Base-by-base conservation (phyloP, 2,797 vertebrate genomes). In the Neopelma chrysocephalum region DNA sequence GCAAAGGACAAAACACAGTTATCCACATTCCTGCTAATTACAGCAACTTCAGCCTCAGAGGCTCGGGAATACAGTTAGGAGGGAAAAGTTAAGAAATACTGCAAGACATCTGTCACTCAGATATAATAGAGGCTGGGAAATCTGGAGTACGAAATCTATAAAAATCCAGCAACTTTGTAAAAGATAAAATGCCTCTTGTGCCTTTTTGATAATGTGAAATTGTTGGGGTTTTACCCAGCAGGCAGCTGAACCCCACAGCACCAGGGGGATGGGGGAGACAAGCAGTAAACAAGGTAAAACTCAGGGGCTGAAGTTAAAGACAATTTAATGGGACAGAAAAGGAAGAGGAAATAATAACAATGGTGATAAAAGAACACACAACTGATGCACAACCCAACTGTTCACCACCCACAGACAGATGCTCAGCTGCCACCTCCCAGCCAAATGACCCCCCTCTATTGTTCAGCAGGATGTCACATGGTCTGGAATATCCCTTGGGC, bases 131-230 rank as follows among this genome's bases (percentile, higher is more conserved):
- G 9, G n/a, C 7, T 58, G n/a, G 45, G 64, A 23, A 77, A 70
- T 51, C 29, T 15, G 9, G 1, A 34, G 18, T 15, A n/a, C 10
- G 36, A 14, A 34, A 83, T 11, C 11, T 27, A 23, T 13, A 66
- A 45, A 54, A 76, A 80, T 13, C 15, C 29, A 69, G 51, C 4
- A 10, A 0, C 1, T 68, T 21, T 72, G 11, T 32, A 2, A 1
- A 48, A 82, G 16, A 76, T 14, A 57, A 58, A 14, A 66, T 47
- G 34, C 22, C 17, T 8, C 32, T 0, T 0, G 0, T 62, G 61
- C 18, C 56, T 81, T 57, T n/a, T 19, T 56, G 20, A 29, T 5
- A 56, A 61, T 10, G 14, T 22, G 50, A 82, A 91, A 42, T 42
- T 10, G 25, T 45, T 34, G 45, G 58, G 57, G 31, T 15, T 77